These are phyloP conservation scores for Xestia ashworthii DNA, from an alignment of 2,888 invertebrate genomes.

Conservation along the genomic window DNA sequence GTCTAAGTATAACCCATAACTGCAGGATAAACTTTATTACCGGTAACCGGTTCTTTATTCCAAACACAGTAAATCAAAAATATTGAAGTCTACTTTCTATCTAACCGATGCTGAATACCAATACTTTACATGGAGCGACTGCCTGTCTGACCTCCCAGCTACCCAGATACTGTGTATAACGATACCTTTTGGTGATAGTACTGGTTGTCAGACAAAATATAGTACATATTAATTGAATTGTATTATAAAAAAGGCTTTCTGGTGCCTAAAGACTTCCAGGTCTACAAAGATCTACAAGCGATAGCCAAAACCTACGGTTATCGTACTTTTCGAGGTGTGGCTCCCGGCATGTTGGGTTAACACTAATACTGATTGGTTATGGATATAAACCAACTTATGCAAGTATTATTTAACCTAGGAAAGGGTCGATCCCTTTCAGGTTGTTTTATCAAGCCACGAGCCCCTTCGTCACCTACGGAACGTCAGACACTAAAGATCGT, in stretches of 20 bases:
- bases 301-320: too few species aligned
- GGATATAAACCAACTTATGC: not conserved
- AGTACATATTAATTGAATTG: too few species aligned
- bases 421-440: too few species aligned
- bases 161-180: not conserved
- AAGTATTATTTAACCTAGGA: not conserved
- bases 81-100: not conserved
- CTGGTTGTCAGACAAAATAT: too few species aligned
- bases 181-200: not conserved
- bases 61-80: slow-evolving; percentile 19
- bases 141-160: not conserved
- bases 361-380: too few species aligned
- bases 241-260: too few species aligned
- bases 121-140: not conserved
- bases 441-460: too few species aligned
- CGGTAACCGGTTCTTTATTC: not conserved
- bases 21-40: slow-evolving; percentile 4
- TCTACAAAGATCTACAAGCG: too few species aligned
- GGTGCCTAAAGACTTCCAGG: too few species aligned
- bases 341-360: too few species aligned
- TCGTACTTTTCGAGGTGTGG: too few species aligned
- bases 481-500: not conserved
- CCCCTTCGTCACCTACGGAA: slow-evolving; percentile 12
- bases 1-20: not conserved
- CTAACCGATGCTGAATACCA: not conserved